phyloP scores from a whole-genome alignment of 2,797 vertebrate species.

The Poeciliopsis presidionis region DNA sequence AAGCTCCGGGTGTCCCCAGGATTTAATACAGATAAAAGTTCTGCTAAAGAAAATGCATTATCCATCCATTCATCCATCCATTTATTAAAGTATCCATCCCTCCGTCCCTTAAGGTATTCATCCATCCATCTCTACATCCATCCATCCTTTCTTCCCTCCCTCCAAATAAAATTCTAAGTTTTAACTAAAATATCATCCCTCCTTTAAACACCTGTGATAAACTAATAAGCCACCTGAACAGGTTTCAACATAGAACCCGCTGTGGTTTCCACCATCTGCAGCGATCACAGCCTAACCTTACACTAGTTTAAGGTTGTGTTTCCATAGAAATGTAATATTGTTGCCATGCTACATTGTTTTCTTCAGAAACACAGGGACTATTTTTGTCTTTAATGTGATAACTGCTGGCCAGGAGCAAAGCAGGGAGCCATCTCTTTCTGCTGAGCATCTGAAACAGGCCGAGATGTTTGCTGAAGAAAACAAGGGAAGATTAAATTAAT shows the following conservation, averaged over 20 bases:
- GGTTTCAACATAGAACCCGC: neutral
- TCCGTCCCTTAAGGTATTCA: no score
- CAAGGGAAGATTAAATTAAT: neutral
- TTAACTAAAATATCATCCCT: neutral
- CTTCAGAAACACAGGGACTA: conserved; percentile 53
- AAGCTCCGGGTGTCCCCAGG: neutral
- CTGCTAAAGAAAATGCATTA: neutral
- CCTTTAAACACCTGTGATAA: neutral
- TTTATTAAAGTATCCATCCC: no score
- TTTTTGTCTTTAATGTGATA: conserved; percentile 48
- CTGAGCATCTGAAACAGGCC: neutral
- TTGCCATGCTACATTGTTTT: conserved; percentile 70
- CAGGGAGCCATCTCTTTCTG: neutral
- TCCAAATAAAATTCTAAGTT: neutral
- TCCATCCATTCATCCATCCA: neutral
- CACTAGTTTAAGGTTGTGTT: conserved; percentile 63
- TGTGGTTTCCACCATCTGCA: conserved; percentile 11
- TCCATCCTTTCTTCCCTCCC: neutral
- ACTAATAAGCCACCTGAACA: neutral
- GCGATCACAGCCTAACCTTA: conserved; percentile 22
- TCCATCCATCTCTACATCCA: no score
- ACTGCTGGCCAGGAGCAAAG: conserved; percentile 33
- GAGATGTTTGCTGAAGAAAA: neutral
- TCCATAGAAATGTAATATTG: conserved; percentile 77
- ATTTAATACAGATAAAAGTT: neutral